Base-by-base conservation (phyloP, 1,140 invertebrate genomes). In the Drosophila ambigua region DNA sequence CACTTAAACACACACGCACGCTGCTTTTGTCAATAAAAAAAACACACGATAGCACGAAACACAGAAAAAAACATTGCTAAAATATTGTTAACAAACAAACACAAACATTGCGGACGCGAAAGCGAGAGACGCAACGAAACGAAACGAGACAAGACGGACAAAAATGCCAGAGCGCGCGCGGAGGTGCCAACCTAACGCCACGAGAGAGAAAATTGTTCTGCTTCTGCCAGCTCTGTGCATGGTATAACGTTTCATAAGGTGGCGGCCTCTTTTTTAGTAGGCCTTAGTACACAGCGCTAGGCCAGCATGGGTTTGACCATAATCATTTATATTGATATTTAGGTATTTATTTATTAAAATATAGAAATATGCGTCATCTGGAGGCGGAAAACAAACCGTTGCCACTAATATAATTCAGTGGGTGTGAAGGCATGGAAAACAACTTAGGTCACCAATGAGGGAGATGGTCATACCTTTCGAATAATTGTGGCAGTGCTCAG, bases 81-180 rank as follows among this genome's bases (percentile, higher is more conserved):
- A 24, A 23, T 49, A 23, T 49, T 49, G 23, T 49, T 49, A 49
- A 49, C 46, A 49, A 49, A 49, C 46, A 24, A 39, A 39, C 35
- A 39, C 35, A 39, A 39, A 39, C 35, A 39, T 39, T 13, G 13
- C 46, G 9, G 20, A 49, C 46, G 46, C 20, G 46, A 49, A 49
- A 13, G 4, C 35, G 11, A 13, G 35, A 39, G 35, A 13, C 26
- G 26, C 35, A 39, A 39, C 35, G 11, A 39, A 39, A 39, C 66
- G 35, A 71, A 71, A 73, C 57, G 53, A 3, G 69, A 73, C 64
- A 65, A 64, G 69, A 68, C 55, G 64, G 69, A 57, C 64, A 73
- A 39, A 39, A 39, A 4, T 13, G 11, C 9, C 35, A 39, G 35
- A 39, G 35, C 35, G 35, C 35, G 35, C 66, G 63, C 72, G 43